A percentile compares a stretch with the other conserved stretches of the same genome.
Evolutionary conservation across 2,113 vertebrate genomes (phyloP).

Genomic region (Cyprinodon tularosa): DNA sequence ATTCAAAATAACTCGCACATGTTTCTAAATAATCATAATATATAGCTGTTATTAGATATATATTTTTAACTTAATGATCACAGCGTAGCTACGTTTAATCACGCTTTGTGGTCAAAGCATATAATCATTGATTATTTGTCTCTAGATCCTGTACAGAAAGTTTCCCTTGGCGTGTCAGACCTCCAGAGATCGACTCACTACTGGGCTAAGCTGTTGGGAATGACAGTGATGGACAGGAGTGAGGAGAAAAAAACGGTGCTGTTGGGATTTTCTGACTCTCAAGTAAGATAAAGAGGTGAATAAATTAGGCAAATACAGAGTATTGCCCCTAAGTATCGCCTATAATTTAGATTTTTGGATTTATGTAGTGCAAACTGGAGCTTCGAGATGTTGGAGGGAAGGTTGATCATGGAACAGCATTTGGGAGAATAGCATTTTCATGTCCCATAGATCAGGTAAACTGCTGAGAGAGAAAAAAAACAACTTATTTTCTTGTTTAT

Average conservation of each 20-base stretch:
- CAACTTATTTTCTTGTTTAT: neutral
- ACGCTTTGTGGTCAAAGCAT: neutral
- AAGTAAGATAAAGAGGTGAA: constrained; percentile 75
- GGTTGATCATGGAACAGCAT: constrained; percentile 90
- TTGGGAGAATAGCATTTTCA: constrained; percentile 95
- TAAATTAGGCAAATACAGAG: accelerated
- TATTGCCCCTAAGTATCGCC: neutral
- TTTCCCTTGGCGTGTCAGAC: constrained; percentile 90
- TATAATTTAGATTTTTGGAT: neutral
- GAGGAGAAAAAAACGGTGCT: constrained; percentile 84
- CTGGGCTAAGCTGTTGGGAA: constrained; percentile 89
- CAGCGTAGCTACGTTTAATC: neutral
- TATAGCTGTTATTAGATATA: too few species aligned
- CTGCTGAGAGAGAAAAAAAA: neutral
- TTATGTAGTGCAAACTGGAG: constrained; percentile 90
- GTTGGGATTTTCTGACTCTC: constrained; percentile 88
- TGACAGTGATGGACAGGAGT: constrained; percentile 89
- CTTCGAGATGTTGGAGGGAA: constrained; percentile 76
- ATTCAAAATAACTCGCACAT: too few species aligned
- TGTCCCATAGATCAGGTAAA: constrained; percentile 89
- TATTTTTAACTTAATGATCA: too few species aligned
- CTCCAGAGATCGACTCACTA: constrained; percentile 87
- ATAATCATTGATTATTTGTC: constrained; percentile 4
- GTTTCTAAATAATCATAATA: too few species aligned
- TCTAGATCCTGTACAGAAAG: constrained; percentile 91